A percentile compares a stretch with the other conserved stretches of the same genome.
phyloP scores from a whole-genome alignment of 1,140 invertebrate species.

The Paraescarpia echinospica region DNA sequence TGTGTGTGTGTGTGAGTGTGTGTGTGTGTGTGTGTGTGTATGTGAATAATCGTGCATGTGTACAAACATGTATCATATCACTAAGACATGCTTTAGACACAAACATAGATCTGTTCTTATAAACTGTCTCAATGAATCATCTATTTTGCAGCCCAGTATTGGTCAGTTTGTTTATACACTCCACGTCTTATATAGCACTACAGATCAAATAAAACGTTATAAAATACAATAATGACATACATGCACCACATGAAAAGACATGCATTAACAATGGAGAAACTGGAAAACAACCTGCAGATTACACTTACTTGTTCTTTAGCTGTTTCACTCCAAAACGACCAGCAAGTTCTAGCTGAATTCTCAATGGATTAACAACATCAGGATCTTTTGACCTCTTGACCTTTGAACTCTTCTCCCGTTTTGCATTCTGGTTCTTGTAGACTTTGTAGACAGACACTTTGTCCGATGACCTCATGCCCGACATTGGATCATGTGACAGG shows the following conservation, averaged over 20 bases:
- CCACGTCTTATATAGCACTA: neutral
- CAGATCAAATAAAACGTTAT: neutral
- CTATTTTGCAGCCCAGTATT: neutral
- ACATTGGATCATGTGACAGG: neutral
- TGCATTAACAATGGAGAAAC: neutral
- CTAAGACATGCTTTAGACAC: neutral
- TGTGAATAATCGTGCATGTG: too few relatives aligned
- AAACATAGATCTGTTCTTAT: neutral
- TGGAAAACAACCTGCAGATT: neutral
- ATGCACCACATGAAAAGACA: neutral
- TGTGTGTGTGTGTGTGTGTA: too few relatives aligned
- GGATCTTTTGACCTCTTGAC: conserved; percentile 23
- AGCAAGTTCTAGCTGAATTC: conserved; percentile 64
- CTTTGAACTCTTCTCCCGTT: conserved; percentile 42
- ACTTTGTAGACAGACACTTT: conserved; percentile 63
- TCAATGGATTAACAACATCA: conserved; percentile 57
- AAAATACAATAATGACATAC: neutral
- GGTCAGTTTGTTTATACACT: neutral
- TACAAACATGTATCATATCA: neutral
- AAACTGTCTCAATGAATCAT: neutral
- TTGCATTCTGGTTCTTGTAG: conserved; percentile 56
- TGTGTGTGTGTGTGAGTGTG: too few relatives aligned
- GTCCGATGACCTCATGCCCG: neutral
- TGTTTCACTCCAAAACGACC: conserved; percentile 55
- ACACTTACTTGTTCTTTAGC: conserved; percentile 50